A percentile compares a stretch with the other conserved stretches of the same genome.
phyloP scores from a whole-genome alignment of 2,797 vertebrate species.

The Aplochiton taeniatus region DNA sequence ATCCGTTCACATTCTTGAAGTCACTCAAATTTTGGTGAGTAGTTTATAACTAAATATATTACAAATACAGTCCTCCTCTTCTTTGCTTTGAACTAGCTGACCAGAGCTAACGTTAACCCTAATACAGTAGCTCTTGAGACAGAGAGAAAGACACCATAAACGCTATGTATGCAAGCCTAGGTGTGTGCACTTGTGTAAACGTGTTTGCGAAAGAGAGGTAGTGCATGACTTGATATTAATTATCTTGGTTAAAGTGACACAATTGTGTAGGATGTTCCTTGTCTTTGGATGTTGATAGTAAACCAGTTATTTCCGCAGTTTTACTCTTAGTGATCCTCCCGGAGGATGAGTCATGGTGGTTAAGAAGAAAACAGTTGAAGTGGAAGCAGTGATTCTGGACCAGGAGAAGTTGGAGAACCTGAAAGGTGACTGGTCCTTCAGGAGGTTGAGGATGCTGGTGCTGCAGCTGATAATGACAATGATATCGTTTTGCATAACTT shows the following conservation, averaged over 20 bases:
- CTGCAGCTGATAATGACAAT: background rate
- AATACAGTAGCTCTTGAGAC: background rate
- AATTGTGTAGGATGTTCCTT: background rate
- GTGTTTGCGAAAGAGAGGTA: no score
- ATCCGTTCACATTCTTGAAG: background rate
- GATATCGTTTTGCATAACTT: no score
- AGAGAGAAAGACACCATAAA: background rate
- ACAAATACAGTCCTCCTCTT: background rate
- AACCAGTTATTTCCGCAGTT: background rate
- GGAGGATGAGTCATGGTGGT: slow-evolving; percentile 80
- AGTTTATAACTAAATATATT: background rate
- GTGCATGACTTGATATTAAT: no score
- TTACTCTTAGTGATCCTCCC: background rate
- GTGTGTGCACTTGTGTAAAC: no score
- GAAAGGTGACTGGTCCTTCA: slow-evolving; percentile 68
- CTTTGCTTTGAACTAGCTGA: background rate
- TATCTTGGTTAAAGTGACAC: no score
- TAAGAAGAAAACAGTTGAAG: slow-evolving; percentile 87
- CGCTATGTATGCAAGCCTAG: no score
- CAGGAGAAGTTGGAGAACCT: slow-evolving; percentile 76
- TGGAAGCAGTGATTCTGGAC: slow-evolving; percentile 80
- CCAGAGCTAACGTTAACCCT: background rate
- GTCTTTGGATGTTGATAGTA: background rate
- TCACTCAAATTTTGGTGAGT: background rate
- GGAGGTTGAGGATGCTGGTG: background rate